Base-by-base conservation (phyloP, 2,888 invertebrate species). In the Agrilus biguttatus region DNA sequence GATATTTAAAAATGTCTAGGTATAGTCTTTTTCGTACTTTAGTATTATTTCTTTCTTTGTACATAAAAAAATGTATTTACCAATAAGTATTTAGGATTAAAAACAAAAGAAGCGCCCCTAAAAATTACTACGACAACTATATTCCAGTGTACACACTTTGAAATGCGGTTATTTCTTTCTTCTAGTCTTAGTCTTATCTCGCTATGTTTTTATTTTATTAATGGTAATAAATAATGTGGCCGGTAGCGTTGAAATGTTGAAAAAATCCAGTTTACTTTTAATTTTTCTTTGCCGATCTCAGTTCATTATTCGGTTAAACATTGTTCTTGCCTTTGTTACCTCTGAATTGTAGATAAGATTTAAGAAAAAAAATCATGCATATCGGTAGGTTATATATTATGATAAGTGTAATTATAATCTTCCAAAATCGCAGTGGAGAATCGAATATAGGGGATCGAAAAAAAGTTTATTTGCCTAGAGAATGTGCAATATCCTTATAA, bases 401-500 rank as follows among this genome's bases (percentile, higher is more conserved):
- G 28, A 28, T 28, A 28, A 28, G 28, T 28, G 28, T 28, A 28
- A 28, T 28, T 28, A 28, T 28, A 28, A 28, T 28, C 28, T 28
- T 28, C 28, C 28, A 28, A 28, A 49, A 49, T 47, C 47, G 47
- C 47, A 48, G 48, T 42, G 50, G 46, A 49, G 47, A 56, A 55
- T 54, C 55, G 57, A 52, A 55, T 54, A 55, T 50, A 48, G 44
- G 49, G 40, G 49, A 46, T 50, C 49, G 48, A 50, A 50, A 39
- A 50, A 49, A 54, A 53, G 23, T 42, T 38, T 38, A 37, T 33
- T 28, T 42, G 37, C 37, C 32, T 42, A 44, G 47, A 47, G 43
- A 50, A 56, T 57, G 63, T 63, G 63, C 62, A 63, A 63, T 63
- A 63, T 61, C 61, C 60, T 57, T 53, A 53, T 57, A 42, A 44